A percentile compares a stretch with the other conserved stretches of the same genome.
These are phyloP conservation scores for Trichechus manatus DNA, from an alignment of 2,113 vertebrate species.

Conservation along the genomic window DNA sequence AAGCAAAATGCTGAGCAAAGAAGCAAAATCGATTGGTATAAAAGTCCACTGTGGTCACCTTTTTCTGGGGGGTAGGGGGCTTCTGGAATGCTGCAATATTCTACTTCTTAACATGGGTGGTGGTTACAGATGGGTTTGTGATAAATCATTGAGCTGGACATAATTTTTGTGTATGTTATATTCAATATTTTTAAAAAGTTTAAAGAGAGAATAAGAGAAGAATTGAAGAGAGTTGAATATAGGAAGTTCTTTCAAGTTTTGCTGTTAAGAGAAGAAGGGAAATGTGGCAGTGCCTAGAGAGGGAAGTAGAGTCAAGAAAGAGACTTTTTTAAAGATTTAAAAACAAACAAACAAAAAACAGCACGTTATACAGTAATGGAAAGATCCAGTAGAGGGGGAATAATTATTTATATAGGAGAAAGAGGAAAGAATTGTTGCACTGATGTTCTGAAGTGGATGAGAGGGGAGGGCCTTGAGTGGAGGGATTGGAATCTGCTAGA, in stretches of 20 bases:
- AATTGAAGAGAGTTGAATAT: neutral
- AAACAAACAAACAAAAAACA: neutral
- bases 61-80: neutral
- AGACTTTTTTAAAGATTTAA: too few species aligned
- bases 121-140: neutral
- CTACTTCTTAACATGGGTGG: neutral
- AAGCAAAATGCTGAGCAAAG: neutral
- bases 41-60: neutral
- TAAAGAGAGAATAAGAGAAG: neutral
- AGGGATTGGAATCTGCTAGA: neutral
- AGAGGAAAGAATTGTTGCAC: too few species aligned
- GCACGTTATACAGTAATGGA: neutral
- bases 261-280: too few species aligned
- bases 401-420: neutral
- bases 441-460: neutral
- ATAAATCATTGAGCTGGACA: neutral
- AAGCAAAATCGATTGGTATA: neutral
- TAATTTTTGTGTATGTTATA: neutral
- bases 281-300: too few species aligned
- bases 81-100: neutral
- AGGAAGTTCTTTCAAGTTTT: too few species aligned
- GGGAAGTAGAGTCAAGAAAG: too few species aligned
- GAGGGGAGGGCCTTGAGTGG: neutral
- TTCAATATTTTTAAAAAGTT: neutral
- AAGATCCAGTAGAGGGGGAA: neutral